These are phyloP conservation scores for Sanderia malayensis DNA, from an alignment of 30 jellyfish, hydroid and myxozoan species.

Conservation along the genomic window DNA sequence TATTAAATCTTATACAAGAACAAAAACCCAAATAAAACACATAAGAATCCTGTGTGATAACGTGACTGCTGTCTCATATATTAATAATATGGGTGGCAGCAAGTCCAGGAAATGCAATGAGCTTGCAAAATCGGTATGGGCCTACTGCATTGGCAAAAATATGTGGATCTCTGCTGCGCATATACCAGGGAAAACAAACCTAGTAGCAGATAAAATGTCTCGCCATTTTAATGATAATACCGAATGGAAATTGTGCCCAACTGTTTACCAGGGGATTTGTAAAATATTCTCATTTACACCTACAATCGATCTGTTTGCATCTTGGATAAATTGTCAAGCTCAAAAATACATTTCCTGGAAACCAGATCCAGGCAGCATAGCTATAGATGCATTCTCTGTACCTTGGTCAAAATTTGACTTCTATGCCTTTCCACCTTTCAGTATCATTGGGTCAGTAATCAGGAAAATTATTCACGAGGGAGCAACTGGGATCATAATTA, in stretches of 20 bases:
- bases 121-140: slow-evolving; percentile 38
- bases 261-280: slow-evolving; percentile 1
- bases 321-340: slow-evolving; percentile 23
- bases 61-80: slow-evolving; percentile 8
- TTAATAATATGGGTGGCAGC: slow-evolving; percentile 51
- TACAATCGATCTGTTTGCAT: slow-evolving; percentile 48
- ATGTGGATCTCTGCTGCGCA: slow-evolving; percentile 60
- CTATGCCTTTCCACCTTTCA: slow-evolving; percentile 61
- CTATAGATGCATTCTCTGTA: slow-evolving; percentile 50
- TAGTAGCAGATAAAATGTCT: slow-evolving; percentile 50
- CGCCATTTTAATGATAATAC: slow-evolving; percentile 41
- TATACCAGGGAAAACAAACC: slow-evolving; percentile 51
- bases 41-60: slow-evolving; percentile 26
- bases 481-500: slow-evolving; percentile 44
- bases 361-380: slow-evolving; percentile 64
- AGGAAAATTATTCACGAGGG: slow-evolving; percentile 23
- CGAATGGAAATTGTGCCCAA: slow-evolving; percentile 53
- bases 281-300: slow-evolving; percentile 31
- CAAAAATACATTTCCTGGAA: slow-evolving; percentile 28
- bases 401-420: slow-evolving; percentile 39
- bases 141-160: slow-evolving; percentile 25
- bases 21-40: slow-evolving; percentile 25
- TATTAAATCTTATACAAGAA: not conserved
- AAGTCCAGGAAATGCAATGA: slow-evolving; percentile 11
- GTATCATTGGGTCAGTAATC: slow-evolving; percentile 21